phyloP scores from a whole-genome alignment of 2,113 vertebrate genomes.

The Takifugu flavidus region DNA sequence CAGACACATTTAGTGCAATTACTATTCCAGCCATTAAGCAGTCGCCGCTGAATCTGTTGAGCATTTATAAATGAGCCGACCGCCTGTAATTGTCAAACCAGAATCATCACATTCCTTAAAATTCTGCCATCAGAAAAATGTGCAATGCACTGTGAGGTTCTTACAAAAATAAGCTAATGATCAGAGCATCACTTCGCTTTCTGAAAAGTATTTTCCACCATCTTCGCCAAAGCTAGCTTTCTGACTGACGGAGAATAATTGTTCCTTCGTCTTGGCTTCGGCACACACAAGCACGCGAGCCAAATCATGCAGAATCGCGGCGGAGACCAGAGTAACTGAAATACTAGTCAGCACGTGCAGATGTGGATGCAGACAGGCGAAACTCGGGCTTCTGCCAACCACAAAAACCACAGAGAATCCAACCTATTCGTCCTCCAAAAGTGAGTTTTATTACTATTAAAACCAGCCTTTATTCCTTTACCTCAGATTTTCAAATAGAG shows the following conservation, averaged over 20 bases:
- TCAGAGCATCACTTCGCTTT: conserved; percentile 13
- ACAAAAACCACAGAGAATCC: conserved; percentile 4
- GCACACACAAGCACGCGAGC: not conserved
- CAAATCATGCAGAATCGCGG: conserved; percentile 23
- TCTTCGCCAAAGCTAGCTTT: conserved; percentile 12
- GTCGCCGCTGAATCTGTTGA: conserved; percentile 29
- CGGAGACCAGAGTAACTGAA: not conserved
- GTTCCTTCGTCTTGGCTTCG: not conserved
- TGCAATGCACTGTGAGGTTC: conserved; percentile 24
- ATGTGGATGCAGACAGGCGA: conserved; percentile 1
- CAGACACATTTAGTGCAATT: not conserved
- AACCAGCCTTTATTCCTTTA: not conserved
- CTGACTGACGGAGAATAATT: too few relatives aligned
- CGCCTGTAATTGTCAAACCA: not conserved
- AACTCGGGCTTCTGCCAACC: conserved; percentile 35
- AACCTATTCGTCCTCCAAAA: conserved; percentile 19
- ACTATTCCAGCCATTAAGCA: conserved; percentile 25
- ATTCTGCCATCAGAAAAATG: conserved; percentile 24
- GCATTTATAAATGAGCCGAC: conserved; percentile 1
- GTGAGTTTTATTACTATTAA: conserved; percentile 30
- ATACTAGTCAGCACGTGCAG: conserved; percentile 8
- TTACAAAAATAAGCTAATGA: conserved; percentile 36
- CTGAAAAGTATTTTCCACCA: conserved; percentile 33
- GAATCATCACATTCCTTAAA: not conserved
- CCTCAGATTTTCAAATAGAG: too few relatives aligned